These are phyloP conservation scores for Ceyx erithaca DNA, from an alignment of 2,797 vertebrate genomes.

Conservation along the genomic window DNA sequence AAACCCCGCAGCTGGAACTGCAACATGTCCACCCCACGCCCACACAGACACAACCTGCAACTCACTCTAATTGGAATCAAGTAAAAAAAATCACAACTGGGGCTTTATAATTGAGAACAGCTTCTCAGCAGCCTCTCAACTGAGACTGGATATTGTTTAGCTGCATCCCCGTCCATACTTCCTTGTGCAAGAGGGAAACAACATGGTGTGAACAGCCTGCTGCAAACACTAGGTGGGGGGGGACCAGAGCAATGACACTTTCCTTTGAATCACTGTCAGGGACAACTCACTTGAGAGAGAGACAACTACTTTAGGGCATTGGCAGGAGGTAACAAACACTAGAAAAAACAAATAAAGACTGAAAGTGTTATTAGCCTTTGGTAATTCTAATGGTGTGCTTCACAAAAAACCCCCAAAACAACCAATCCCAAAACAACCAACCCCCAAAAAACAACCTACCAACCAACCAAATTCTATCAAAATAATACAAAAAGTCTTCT, in stretches of 20 bases:
- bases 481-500: not conserved
- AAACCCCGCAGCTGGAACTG: not conserved
- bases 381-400: not conserved
- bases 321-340: not conserved
- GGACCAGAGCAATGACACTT: not conserved
- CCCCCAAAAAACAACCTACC: too few relatives aligned
- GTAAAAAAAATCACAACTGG: not conserved
- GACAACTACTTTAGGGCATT: not conserved
- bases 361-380: not conserved
- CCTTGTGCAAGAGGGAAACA: not conserved
- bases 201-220: not conserved
- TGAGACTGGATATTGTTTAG: not conserved
- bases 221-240: not conserved
- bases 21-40: rapidly evolving
- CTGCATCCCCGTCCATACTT: not conserved
- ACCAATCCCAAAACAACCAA: not conserved
- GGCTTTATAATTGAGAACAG: not conserved
- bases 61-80: not conserved
- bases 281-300: not conserved
- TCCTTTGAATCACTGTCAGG: not conserved
- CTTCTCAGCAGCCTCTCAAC: not conserved
- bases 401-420: not conserved
- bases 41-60: not conserved
- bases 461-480: not conserved
- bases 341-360: not conserved